phyloP scores from a whole-genome alignment of 2,888 invertebrate genomes.

The Hemistola chrysoprasaria region DNA sequence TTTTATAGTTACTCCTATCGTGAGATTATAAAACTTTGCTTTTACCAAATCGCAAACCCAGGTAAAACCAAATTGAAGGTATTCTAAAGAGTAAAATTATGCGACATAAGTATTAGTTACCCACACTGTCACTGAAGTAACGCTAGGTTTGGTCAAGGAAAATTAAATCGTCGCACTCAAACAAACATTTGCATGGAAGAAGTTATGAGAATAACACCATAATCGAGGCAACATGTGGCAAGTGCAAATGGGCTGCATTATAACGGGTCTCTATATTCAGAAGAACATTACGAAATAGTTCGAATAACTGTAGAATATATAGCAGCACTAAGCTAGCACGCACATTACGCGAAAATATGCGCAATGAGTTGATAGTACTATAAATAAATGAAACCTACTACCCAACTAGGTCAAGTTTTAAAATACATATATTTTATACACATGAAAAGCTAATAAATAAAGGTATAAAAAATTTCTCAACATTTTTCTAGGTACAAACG shows the following conservation, averaged over 20 bases:
- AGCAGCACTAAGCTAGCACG: conserved; percentile 19
- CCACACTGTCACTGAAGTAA: too few relatives aligned
- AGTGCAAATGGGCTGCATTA: conserved; percentile 65
- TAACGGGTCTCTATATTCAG: conserved; percentile 61
- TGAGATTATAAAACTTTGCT: too few relatives aligned
- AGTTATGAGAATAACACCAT: conserved; percentile 50
- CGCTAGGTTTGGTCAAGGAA: too few relatives aligned
- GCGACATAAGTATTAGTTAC: too few relatives aligned
- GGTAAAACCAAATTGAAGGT: too few relatives aligned
- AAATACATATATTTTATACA: too few relatives aligned
- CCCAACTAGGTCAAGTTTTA: too few relatives aligned
- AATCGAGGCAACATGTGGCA: conserved; percentile 63
- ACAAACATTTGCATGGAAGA: conserved; percentile 52
- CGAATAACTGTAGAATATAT: conserved; percentile 39
- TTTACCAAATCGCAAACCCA: too few relatives aligned
- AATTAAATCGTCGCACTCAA: conserved; percentile 57
- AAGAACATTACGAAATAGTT: conserved; percentile 46
- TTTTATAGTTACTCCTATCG: too few relatives aligned
- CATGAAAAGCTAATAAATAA: too few relatives aligned
- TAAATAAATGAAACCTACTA: too few relatives aligned
- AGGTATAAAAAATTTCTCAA: conserved; percentile 32
- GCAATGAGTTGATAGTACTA: conserved; percentile 1
- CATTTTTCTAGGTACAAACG: conserved; percentile 22
- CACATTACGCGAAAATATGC: conserved; percentile 4
- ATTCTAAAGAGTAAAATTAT: too few relatives aligned